Conservation (phyloP, 2,888 invertebrate genomes). For the Temnothorax unifasciatus region DNA sequence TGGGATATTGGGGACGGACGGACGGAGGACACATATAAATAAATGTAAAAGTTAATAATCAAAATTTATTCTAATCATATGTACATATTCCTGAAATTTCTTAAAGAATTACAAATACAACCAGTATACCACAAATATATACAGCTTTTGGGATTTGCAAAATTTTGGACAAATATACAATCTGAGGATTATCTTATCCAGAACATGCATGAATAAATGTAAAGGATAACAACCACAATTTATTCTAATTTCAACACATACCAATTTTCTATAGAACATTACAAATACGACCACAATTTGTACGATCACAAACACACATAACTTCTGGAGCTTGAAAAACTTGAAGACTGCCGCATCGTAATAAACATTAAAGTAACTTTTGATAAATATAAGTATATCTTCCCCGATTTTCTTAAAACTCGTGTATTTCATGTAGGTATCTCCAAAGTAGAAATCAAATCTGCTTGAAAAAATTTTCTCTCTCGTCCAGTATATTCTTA, state of each 20-base stretch:
- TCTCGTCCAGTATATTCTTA: background rate
- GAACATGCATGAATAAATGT: background rate
- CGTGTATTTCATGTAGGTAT: background rate
- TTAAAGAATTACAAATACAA: background rate
- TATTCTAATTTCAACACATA: background rate
- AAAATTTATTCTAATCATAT: background rate
- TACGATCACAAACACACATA: background rate
- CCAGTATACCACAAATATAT: background rate
- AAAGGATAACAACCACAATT: background rate
- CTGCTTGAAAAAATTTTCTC: background rate
- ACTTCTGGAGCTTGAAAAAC: background rate
- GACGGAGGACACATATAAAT: background rate
- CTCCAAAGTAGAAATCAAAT: background rate
- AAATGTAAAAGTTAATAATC: conserved; percentile 5
- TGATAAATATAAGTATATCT: background rate
- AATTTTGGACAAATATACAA: background rate
- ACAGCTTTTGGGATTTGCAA: background rate
- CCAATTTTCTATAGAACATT: background rate
- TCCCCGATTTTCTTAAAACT: background rate
- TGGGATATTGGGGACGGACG: background rate
- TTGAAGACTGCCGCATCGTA: background rate
- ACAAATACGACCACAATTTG: background rate
- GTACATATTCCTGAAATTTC: background rate
- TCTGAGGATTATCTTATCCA: background rate
- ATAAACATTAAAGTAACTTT: background rate